Percentiles rank a stretch among this genome's conserved stretches.
Conservation (phyloP, 1,140 invertebrate genomes). For the Drosophila pallidifrons region DNA sequence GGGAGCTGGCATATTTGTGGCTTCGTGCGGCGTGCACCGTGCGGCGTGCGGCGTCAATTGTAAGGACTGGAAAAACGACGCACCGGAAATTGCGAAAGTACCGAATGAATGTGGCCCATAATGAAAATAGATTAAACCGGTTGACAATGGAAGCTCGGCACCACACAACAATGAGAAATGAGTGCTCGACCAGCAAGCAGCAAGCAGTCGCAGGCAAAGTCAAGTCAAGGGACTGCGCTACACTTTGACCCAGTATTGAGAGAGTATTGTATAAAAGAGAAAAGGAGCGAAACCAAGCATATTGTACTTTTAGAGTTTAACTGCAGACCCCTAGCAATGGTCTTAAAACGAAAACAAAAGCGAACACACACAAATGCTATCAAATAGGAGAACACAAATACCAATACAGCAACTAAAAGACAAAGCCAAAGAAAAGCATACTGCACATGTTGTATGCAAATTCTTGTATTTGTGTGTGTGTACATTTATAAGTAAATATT, state of each 20-base stretch:
- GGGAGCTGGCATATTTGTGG: conserved; percentile 44
- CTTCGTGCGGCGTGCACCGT: conserved; percentile 34
- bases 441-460: neutral
- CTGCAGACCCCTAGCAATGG: conserved; percentile 57
- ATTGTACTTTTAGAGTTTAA: conserved; percentile 74
- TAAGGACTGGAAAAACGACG: conserved; percentile 45
- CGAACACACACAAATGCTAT: neutral
- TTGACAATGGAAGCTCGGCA: conserved; percentile 41
- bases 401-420: conserved; percentile 8
- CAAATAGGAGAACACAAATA: conserved; percentile 1
- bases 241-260: conserved; percentile 13
- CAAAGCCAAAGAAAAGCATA: neutral
- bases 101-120: conserved; percentile 57
- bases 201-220: conserved; percentile 1
- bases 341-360: conserved; percentile 50
- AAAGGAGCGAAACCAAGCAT: conserved; percentile 16
- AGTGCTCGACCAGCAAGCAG: conserved; percentile 1
- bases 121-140: conserved; percentile 76
- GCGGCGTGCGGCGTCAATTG: conserved; percentile 41
- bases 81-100: conserved; percentile 33
- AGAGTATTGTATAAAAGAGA: neutral
- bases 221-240: conserved; percentile 12
- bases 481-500: conserved; percentile 41
- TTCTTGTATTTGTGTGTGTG: conserved; percentile 18
- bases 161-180: conserved; percentile 59